Conservation (phyloP, 2,797 vertebrate genomes). For the Diglossa cyanea region DNA sequence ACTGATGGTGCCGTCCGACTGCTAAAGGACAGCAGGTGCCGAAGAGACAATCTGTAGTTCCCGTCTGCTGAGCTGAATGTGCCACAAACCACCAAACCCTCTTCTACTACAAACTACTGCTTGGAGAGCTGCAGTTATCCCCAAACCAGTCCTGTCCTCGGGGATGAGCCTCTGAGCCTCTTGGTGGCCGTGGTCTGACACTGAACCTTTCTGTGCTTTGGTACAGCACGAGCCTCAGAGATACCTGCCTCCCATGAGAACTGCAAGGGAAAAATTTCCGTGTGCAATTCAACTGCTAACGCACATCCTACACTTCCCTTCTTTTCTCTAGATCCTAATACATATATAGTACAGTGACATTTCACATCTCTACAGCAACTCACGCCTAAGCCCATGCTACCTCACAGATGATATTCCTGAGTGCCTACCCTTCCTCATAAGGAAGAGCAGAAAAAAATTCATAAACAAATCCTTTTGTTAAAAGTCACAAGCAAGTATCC, state of each 20-base stretch:
- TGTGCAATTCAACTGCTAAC: background rate
- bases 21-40: constrained; percentile 38
- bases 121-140: background rate
- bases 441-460: background rate
- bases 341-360: constrained; percentile 2
- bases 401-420: background rate
- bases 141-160: background rate
- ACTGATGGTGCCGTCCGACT: constrained; percentile 54
- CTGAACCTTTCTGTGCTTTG: background rate
- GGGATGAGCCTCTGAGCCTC: background rate
- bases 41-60: constrained; percentile 31
- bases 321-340: background rate
- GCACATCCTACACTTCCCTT: background rate
- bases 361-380: constrained; percentile 4
- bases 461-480: background rate
- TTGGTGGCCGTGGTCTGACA: background rate
- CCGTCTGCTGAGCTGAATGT: background rate
- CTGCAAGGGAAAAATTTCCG: background rate
- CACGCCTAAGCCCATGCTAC: background rate
- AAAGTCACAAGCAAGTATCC: background rate
- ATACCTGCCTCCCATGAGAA: background rate
- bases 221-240: accelerated
- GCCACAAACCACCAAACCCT: constrained; percentile 18
- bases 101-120: background rate
- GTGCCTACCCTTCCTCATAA: background rate